Evolutionary conservation across 2,797 vertebrate genomes (phyloP), one percentile per base, ranked within the genome.

Genomic region (Peromyscus nudipes): DNA sequence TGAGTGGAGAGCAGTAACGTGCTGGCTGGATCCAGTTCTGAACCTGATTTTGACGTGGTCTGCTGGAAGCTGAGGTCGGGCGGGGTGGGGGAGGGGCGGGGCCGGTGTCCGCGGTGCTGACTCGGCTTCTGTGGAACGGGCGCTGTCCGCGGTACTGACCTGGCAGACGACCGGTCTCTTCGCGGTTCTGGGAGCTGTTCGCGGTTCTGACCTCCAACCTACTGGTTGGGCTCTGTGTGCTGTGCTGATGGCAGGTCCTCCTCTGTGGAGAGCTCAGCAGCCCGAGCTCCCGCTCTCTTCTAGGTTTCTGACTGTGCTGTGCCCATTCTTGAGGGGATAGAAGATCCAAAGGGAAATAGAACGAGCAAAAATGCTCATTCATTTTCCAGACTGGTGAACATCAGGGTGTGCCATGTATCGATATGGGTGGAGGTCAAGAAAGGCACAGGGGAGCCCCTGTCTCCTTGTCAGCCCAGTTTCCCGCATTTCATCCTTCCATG

Each of bases 381-480:
- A 71, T 52, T 82, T 89, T 81, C 55, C 93, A 86, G 82, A 73
- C 85, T 92, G 34, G 91, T 29, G 65, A 82, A 49, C 75, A 37
- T 34, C 60, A 84, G 43, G 23, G 25, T 4, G 83, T 27, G 0
- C 31, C 27, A 4, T 2, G 29, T 75, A 10, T 17, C 0, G 0
- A 23, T 62, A 37, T 12, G 17, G 6, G 9, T 49, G n/a, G 4
- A 81, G 49, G 21, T 25, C 19, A 14, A 46, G 55, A 37, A 71
- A 52, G 40, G 46, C 4, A 31, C 57, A 2, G 0, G 10, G 9
- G 25, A 69, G 21, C 16, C 25, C 79, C 43, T 8, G 21, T 37
- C 57, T 21, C 19, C n/a, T 34, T 21, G 73, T 71, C 93, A 4
- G 0, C 34, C 40, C 52, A 64, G 2, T 27, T 23, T 29, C 65